Base-by-base conservation (phyloP, 2,113 vertebrate species). In the Cinclus mexicanus region DNA sequence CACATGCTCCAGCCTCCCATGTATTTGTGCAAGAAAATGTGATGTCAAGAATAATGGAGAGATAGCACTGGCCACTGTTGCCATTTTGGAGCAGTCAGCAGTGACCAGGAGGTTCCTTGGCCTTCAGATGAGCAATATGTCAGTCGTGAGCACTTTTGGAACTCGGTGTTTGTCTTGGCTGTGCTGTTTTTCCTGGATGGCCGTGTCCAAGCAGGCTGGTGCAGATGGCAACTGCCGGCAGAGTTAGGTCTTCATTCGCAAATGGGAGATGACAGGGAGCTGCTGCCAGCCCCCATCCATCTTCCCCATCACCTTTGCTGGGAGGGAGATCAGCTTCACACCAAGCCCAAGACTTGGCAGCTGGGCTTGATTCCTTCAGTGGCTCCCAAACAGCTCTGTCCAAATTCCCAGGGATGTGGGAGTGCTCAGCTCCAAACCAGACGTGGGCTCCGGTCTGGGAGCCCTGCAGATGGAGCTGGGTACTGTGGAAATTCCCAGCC, bases 311-410 rank as follows among this genome's bases (percentile, higher is more conserved):
- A 91, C 90, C 92, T 94, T 78, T 87, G 92, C 78, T 90, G 83
- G 64, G 90, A 94, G 74, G 44, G 74, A 93, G 56, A 74, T 87
- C n/a, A 4, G 69, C 87, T 96, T 89, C 85, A 52, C 74, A 94
- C 47, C 81, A 31, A 87, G 65, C 55, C 81, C 69, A 47, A 49
- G 57, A 8, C 20, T 89, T 85, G 61, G 57, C 94, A 91, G 87
- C 85, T 87, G 10, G 6, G n/a, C 29, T 70, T 41, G 49, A 25
- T 84, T 89, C 55, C 70, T 55, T 5, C 56, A 60, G 74, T 28
- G 56, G 57, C 52, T 96, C 90, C 70, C 57, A 78, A 78, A 70
- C 33, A 59, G 35, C 68, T 81, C 76, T 4, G 1, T 70, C 47
- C 90, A 68, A 82, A 79, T 46, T 7, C n/a, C 55, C 63, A 5